phyloP scores from a whole-genome alignment of 2,113 vertebrate species.

The Pachyramphus minor region DNA sequence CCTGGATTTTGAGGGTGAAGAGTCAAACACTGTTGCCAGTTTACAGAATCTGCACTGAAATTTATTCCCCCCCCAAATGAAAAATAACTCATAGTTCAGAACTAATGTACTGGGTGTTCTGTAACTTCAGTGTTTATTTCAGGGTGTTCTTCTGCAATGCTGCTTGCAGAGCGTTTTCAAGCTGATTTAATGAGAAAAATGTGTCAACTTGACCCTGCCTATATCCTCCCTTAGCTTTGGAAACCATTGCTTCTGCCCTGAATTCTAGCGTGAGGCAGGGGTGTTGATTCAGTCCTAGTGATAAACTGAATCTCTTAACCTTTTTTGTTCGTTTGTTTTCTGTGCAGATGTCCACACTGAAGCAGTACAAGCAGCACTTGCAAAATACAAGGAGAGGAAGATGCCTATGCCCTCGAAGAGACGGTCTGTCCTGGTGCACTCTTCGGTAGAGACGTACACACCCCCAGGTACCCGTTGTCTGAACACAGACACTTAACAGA shows the following conservation, averaged over 20 bases:
- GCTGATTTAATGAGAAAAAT: neutral
- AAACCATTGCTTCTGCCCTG: neutral
- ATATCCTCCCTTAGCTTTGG: neutral
- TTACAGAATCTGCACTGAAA: neutral
- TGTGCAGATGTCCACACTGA: conserved; percentile 90
- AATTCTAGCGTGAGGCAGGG: neutral
- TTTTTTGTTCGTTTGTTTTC: neutral
- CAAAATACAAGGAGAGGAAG: conserved; percentile 93
- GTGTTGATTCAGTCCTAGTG: neutral
- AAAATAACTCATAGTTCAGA: neutral
- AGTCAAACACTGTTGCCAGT: neutral
- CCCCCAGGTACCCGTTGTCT: conserved; percentile 83
- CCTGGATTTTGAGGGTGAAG: neutral
- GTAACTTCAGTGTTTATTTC: neutral
- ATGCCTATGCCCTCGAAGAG: conserved; percentile 98
- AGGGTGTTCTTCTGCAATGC: neutral
- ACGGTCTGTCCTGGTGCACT: conserved; percentile 88
- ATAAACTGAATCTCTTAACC: neutral
- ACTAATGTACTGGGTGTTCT: neutral
- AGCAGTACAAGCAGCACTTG: conserved; percentile 94
- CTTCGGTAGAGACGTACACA: conserved; percentile 88
- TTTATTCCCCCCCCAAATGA: neutral
- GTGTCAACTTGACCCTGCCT: neutral
- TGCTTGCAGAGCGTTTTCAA: neutral
- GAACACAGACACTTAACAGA: neutral